Percentiles rank a stretch among this genome's conserved stretches.
phyloP scores from a whole-genome alignment of 2,888 invertebrate species.

The Rotaria magnacalcarata region DNA sequence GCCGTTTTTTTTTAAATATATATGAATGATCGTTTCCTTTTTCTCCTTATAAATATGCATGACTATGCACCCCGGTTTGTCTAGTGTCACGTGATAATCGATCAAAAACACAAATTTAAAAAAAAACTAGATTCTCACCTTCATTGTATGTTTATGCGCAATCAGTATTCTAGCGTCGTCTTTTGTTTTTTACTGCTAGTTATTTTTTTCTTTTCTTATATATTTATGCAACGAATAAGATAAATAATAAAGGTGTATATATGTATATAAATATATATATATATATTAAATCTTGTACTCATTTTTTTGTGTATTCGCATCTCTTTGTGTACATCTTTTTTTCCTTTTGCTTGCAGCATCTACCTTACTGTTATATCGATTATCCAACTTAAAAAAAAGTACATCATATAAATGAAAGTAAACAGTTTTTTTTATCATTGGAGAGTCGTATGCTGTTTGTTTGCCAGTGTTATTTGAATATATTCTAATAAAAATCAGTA shows the following conservation, averaged over 20 bases:
- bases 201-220: background rate
- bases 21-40: background rate
- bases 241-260: background rate
- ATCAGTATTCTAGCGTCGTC: background rate
- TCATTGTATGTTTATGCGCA: background rate
- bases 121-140: background rate
- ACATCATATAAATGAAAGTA: background rate
- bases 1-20: background rate
- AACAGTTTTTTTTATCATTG: background rate
- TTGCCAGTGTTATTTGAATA: background rate
- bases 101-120: background rate
- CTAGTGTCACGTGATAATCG: background rate
- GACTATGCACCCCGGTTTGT: background rate
- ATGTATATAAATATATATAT: background rate
- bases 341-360: background rate
- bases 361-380: background rate
- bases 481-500: background rate
- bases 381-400: background rate
- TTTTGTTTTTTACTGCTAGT: background rate
- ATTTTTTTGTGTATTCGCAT: background rate
- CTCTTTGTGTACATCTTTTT: background rate
- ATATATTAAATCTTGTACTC: background rate
- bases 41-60: background rate
- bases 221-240: conserved; percentile 3
- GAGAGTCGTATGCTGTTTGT: background rate